Base-by-base conservation (phyloP, 2,797 vertebrate genomes). In the Vultur gryphus region DNA sequence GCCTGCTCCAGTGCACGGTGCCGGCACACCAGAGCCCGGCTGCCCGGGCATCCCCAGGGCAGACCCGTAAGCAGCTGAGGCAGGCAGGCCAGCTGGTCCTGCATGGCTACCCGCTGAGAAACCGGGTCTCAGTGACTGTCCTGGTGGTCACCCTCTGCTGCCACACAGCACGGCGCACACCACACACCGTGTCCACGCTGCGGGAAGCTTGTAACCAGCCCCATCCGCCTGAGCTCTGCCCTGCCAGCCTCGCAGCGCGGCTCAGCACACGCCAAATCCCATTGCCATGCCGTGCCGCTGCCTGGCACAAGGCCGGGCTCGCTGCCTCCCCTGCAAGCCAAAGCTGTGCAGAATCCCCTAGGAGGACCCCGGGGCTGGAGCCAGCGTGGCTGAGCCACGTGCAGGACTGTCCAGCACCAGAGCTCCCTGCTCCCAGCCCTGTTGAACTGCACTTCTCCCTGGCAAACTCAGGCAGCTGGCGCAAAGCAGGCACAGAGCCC, bases 11-110 rank as follows among this genome's bases (percentile, higher is more conserved):
- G 62, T 11, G 35, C 66, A 39, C 11, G 18, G 57, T 57, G 52
- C 24, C 0, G 0, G 37, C 62, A 79, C 57, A 71, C 17, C 3
- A 10, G 48, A 80, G 43, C 37, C 44, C 0, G 1, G 35, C 87
- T 73, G 35, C 39, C 48, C 1, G 7, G 33, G 72, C 46, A 84
- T 66, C 43, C 80, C 33, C 55, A 58, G 51, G 51, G 51, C 62
- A 76, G 54, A 9, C n/a, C 33, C 0, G 0, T 28, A 46, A 46
- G 46, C 51, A 72, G 62, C 55, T 10, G 51, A 91, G 51, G 26
- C 16, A 61, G 75, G 29, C 54, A 54, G 44, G 51, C 54, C 66
- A 91, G 82, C 61, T 84, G 24, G 52, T 79, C 77, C 66, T 82
- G 49, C 51, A 76, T 0, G 0, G 54, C 58, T 58, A 51, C 66